Evolutionary conservation across 2,888 invertebrate species (phyloP).

Genomic region (Plutella xylostella): DNA sequence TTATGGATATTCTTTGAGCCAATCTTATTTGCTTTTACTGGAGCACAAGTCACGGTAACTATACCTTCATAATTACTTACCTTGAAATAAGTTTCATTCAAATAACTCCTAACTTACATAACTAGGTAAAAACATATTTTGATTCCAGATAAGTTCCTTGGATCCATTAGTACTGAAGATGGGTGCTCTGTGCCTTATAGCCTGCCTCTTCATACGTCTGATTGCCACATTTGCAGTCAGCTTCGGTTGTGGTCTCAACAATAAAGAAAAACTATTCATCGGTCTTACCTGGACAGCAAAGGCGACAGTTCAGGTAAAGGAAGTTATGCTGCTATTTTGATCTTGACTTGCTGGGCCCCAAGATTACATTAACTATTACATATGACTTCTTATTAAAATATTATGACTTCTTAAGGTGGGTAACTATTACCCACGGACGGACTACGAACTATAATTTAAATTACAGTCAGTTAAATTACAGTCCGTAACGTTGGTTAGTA

Average conservation of each 20-base stretch:
- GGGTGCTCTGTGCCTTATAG: conserved; percentile 73
- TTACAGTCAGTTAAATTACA: no score
- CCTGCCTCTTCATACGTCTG: conserved; percentile 71
- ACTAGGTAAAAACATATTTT: neutral
- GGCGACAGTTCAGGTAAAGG: conserved; percentile 88
- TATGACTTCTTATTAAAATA: no score
- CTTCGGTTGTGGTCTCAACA: conserved; percentile 77
- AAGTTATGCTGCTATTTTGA: no score
- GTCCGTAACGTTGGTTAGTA: no score
- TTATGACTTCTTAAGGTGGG: no score
- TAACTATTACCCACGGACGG: no score
- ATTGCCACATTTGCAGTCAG: conserved; percentile 72
- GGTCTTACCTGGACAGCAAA: conserved; percentile 89
- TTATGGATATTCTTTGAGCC: conserved; percentile 92
- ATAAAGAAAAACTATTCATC: conserved; percentile 86
- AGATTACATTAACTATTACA: no score
- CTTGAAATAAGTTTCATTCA: neutral
- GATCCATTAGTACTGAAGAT: conserved; percentile 73
- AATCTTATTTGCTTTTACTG: conserved; percentile 88
- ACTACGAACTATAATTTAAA: no score
- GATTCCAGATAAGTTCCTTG: conserved; percentile 61
- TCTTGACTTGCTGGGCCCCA: no score
- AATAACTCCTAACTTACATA: neutral
- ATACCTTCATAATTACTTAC: neutral
- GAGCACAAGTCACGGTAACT: conserved; percentile 81